Evolutionary conservation across 2,113 vertebrate genomes (phyloP), one percentile per base, ranked within the genome.

Genomic region (Pterocles burchelli): DNA sequence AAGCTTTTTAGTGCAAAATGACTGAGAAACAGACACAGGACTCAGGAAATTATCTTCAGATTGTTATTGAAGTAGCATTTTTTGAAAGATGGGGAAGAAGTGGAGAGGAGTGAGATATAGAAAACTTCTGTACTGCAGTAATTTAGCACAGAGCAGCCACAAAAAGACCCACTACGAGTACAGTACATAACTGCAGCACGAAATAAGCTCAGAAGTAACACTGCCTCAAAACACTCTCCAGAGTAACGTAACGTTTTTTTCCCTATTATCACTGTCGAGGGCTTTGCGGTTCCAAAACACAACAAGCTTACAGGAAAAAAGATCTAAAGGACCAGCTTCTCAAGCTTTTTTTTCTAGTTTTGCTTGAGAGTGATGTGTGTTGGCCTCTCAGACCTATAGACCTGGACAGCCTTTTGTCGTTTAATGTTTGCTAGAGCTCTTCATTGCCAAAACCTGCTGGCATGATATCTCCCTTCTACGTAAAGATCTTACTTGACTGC

Each of bases 191-290:
- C 63, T 51, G 48, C 59, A 90, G 34, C 63, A 88, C 58, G 74
- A 88, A 90, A 85, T 55, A 74, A 90, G 84, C 85, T 74, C 65
- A 2, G 1, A 91, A 91, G 43, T 51, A 88, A 58, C 1, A 2
- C 43, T 88, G 71, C 25, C 75, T 88, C 79, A 54, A 88, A 96
- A 80, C 43, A 33, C 49, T 90, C 88, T 90, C 88, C 54, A 49
- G 43, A 83, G 95, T 70, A 77, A 77, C 63, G 22, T 51, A 84
- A 77, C 20, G 28, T 86, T 94, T 93, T 80, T 86, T 74, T 80
- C 46, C 33, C 31, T 72, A 24, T 80, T 92, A 83, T 45, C 72
- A 34, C 66, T 67, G 72, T 71, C 0, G 2, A 93, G 67, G 51
- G 36, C 8, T 80, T 80, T 70, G 29, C 13, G 2, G 28, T 71